Evolutionary conservation across 2,888 invertebrate genomes (phyloP), one percentile per base, ranked within the genome.

Genomic region (Drosophila multiciliata): DNA sequence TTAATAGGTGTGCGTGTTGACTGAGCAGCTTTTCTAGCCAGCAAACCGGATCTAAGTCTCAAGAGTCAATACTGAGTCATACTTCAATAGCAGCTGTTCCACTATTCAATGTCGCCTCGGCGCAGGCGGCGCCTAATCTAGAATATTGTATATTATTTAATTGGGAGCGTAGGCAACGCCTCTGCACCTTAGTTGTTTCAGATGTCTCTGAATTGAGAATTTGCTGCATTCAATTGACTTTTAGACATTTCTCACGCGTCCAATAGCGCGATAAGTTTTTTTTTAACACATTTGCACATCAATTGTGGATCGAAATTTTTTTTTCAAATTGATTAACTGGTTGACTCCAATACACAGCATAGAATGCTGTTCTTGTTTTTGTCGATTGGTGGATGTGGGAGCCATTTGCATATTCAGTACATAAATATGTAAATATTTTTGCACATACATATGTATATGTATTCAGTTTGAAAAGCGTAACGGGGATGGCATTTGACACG

Each of bases 131-230:
- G 89, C 89, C 84, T 79, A 84, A 84, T 84, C 85, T 89, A 87
- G 82, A 72, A 82, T 73, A 84, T 84, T 84, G 84, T 82, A 87
- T 84, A 87, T 89, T 89, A 76, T 84, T 87, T 84, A 84, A 89
- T 89, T 83, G 80, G 79, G 82, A 71, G 74, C 89, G 85, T 72
- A 66, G 67, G 60, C 75, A 70, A 88, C 89, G 89, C 87, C 84
- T 87, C 82, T 84, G 82, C 82, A 60, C 36, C 23, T 48, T 23
- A 23, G 8, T 45, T 23, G 20, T 23, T 9, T 57, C 57, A 38
- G 23, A 11, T 36, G 17, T 29, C 63, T 50, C 20, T 49, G 26
- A 61, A 49, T 26, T 52, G 48, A 68, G 69, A 82, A 76, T 85
- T 75, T 67, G 65, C 69, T 65, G 80, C 74, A 80, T 66, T 69